Conservation (phyloP, 1,140 invertebrate genomes). For the Mycetomoellerius zeteki region DNA sequence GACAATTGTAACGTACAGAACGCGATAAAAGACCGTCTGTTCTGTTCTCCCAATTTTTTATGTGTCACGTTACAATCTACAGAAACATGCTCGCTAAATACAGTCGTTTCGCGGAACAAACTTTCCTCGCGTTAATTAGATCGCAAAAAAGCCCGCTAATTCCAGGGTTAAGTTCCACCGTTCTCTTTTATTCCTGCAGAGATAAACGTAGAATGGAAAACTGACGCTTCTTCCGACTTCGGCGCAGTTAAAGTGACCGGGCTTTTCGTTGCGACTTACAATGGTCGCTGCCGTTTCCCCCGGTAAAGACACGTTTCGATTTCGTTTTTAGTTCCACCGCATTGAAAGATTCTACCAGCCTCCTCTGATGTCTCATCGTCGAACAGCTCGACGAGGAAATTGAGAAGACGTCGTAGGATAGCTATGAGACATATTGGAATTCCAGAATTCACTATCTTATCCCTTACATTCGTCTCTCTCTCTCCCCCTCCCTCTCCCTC, state of each 20-base stretch:
- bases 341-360: constrained; percentile 22
- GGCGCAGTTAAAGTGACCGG: background rate
- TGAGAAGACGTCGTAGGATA: constrained; percentile 46
- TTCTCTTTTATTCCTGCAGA: constrained; percentile 1
- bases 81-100: constrained; percentile 28
- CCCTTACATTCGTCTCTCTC: background rate
- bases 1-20: background rate
- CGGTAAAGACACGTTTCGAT: constrained; percentile 30
- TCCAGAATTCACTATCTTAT: constrained; percentile 57
- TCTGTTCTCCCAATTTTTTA: constrained; percentile 1
- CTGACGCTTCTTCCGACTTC: background rate
- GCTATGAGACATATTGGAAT: constrained; percentile 69
- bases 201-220: constrained; percentile 11
- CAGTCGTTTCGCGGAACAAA: constrained; percentile 10
- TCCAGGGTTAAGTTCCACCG: constrained; percentile 39
- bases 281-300: background rate
- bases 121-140: constrained; percentile 48
- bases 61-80: constrained; percentile 13
- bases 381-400: constrained; percentile 45
- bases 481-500: background rate
- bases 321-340: constrained; percentile 28
- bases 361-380: constrained; percentile 16
- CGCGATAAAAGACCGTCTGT: background rate
- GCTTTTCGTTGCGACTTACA: background rate
- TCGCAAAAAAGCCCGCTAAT: constrained; percentile 46